Evolutionary conservation across 2,888 invertebrate genomes (phyloP).

Genomic region (Aplocera efformata): DNA sequence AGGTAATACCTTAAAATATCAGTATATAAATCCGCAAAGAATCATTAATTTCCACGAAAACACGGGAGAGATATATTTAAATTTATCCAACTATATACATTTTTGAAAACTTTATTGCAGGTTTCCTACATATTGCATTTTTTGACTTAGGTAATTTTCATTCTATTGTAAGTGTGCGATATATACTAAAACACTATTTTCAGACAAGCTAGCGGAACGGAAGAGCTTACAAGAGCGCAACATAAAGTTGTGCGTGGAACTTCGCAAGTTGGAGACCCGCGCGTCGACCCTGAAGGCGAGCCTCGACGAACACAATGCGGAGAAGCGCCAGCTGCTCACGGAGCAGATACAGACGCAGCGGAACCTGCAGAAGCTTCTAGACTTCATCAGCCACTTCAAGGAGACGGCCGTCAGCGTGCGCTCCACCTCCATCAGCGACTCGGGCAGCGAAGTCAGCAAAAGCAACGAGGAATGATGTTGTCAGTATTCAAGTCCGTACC

Average conservation of each 20-base stretch:
- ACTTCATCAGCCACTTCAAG: constrained; percentile 74
- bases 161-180: too few species aligned
- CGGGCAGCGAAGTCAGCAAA: constrained; percentile 67
- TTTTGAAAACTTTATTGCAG: too few species aligned
- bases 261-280: constrained; percentile 67
- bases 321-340: constrained; percentile 67
- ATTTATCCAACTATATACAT: too few species aligned
- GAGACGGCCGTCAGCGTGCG: constrained; percentile 66
- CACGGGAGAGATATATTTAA: too few species aligned
- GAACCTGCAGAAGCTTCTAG: constrained; percentile 71
- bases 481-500: constrained; percentile 25
- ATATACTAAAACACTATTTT: too few species aligned
- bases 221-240: constrained; percentile 70
- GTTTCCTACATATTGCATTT: too few species aligned
- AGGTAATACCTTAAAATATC: too few species aligned
- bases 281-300: constrained; percentile 69
- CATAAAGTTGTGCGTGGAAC: constrained; percentile 65
- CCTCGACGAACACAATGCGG: constrained; percentile 69
- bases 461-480: constrained; percentile 66
- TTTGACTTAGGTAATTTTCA: too few species aligned
- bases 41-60: too few species aligned
- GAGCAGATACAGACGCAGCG: constrained; percentile 73
- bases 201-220: constrained; percentile 70
- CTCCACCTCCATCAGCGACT: constrained; percentile 64
- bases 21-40: too few species aligned